These are phyloP conservation scores for Pteromalus puparum DNA, from an alignment of 1,140 invertebrate genomes.

Conservation along the genomic window DNA sequence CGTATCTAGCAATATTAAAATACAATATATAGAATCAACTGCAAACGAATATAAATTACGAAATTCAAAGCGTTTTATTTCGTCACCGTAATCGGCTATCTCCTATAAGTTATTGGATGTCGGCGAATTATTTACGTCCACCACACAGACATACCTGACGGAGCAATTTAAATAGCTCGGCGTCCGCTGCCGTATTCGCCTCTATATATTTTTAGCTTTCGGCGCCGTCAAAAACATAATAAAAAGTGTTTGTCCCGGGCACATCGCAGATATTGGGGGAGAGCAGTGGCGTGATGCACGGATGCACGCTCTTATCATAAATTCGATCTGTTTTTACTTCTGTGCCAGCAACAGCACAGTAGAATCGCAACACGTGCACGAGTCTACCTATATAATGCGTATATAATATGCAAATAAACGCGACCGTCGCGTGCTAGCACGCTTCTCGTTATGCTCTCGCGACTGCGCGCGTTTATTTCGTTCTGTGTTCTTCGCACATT, in stretches of 20 bases:
- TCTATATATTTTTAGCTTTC: background rate
- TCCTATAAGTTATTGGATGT: background rate
- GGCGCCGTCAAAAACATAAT: background rate
- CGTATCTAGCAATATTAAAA: too few relatives aligned
- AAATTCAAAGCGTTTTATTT: background rate
- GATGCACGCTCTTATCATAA: constrained; percentile 22
- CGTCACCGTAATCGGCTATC: background rate
- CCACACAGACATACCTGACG: background rate
- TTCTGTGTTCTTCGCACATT: background rate
- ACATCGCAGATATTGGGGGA: background rate
- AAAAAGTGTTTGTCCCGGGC: constrained; percentile 2
- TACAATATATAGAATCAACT: too few relatives aligned
- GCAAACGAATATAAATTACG: background rate
- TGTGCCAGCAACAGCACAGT: background rate
- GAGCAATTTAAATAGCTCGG: background rate
- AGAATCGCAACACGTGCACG: background rate
- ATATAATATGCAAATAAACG: constrained; percentile 1
- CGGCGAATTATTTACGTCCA: background rate
- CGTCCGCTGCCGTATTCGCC: background rate
- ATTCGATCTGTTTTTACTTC: constrained; percentile 25
- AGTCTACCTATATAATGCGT: background rate
- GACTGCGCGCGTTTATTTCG: background rate
- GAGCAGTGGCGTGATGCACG: background rate
- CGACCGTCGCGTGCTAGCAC: background rate
- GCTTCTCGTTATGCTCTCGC: constrained; percentile 9